phyloP scores from a whole-genome alignment of 2,888 invertebrate genomes.

The Cataglyphis albicans region DNA sequence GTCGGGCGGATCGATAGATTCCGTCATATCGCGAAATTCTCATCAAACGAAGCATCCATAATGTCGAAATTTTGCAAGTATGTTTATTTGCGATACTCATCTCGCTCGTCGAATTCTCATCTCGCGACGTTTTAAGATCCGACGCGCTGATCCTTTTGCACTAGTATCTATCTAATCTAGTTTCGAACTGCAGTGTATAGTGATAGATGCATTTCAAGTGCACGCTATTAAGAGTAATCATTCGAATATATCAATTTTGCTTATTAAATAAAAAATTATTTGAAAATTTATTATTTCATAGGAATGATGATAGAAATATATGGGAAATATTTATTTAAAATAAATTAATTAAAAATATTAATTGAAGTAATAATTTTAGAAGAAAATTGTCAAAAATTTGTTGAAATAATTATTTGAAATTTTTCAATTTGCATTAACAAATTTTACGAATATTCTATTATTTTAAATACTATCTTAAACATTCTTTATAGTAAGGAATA shows the following conservation, averaged over 20 bases:
- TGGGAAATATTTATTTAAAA: neutral
- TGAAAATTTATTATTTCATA: neutral
- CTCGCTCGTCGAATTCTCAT: constrained; percentile 20
- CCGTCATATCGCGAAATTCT: constrained; percentile 72
- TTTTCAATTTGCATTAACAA: too few species aligned
- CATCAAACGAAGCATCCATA: constrained; percentile 63
- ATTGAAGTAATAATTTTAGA: too few species aligned
- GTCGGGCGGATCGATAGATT: constrained; percentile 64
- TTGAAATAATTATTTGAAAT: too few species aligned
- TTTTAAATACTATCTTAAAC: too few species aligned
- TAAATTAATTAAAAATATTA: too few species aligned
- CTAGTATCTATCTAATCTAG: constrained; percentile 72
- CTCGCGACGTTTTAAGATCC: neutral
- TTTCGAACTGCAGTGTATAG: constrained; percentile 65
- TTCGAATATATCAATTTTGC: neutral
- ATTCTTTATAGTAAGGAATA: too few species aligned
- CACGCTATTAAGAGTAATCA: constrained; percentile 74
- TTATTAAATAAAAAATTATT: neutral
- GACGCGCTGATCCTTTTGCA: constrained; percentile 74
- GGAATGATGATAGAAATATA: too few species aligned
- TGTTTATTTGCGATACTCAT: constrained; percentile 66
- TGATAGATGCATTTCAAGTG: constrained; percentile 81
- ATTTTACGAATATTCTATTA: too few species aligned
- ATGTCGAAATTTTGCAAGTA: constrained; percentile 61
- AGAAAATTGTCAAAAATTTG: too few species aligned